Percentiles rank a stretch among this genome's conserved stretches.
Evolutionary conservation across 2,888 invertebrate species (phyloP).

Genomic region (Amitus sp.): DNA sequence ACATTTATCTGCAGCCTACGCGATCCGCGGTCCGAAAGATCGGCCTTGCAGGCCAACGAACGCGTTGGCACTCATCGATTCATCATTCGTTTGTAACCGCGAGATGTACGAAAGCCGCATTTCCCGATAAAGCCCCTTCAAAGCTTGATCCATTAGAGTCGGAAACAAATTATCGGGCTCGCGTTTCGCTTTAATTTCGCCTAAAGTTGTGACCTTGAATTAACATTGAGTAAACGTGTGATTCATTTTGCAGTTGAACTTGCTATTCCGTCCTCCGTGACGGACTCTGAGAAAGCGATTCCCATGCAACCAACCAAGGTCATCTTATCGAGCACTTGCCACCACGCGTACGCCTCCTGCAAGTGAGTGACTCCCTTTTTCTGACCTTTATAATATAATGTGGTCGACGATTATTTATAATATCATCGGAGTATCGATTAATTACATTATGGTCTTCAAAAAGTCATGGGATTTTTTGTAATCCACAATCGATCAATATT

Average conservation of each 20-base stretch:
- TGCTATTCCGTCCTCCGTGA: conserved; percentile 43
- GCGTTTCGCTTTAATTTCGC: no score
- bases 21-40: conserved; percentile 34
- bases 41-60: conserved; percentile 32
- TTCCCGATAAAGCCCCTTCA: no score
- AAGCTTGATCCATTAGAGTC: no score
- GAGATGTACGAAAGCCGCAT: conserved; percentile 22
- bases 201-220: no score
- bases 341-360: conserved; percentile 72
- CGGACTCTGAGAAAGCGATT: conserved; percentile 42
- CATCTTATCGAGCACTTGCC: conserved; percentile 85
- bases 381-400: conserved; percentile 7
- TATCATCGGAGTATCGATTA: no score
- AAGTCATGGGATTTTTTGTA: no score
- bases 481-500: no score
- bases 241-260: conserved; percentile 38
- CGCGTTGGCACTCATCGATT: conserved; percentile 35
- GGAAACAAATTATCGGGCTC: no score
- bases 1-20: conserved; percentile 40
- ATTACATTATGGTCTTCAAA: no score
- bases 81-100: conserved; percentile 41
- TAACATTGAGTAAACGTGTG: no score
- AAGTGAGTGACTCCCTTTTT: conserved; percentile 51
- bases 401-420: no score
- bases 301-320: conserved; percentile 71